Percentiles rank a stretch among this genome's conserved stretches.
These are phyloP conservation scores for Micrastur ruficollis DNA, from an alignment of 2,797 vertebrate species.

Conservation along the genomic window DNA sequence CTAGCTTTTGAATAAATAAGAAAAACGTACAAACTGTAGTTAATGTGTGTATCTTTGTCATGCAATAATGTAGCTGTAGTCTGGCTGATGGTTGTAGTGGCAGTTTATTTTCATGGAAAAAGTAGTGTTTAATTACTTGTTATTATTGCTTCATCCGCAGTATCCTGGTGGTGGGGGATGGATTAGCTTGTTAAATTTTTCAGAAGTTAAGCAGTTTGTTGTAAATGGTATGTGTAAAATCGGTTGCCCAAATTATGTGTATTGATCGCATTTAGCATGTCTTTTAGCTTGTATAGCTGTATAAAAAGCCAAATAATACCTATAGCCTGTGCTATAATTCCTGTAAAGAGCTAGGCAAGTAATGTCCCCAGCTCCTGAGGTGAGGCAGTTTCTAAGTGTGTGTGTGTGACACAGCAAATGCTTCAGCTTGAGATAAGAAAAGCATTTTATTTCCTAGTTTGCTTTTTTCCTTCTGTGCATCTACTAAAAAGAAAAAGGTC, in stretches of 20 bases:
- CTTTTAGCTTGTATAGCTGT: neutral
- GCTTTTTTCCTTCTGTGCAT: neutral
- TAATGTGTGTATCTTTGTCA: constrained; percentile 59
- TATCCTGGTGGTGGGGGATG: neutral
- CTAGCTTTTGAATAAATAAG: constrained; percentile 77
- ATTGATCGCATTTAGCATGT: neutral
- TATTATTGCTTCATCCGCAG: neutral
- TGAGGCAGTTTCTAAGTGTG: neutral
- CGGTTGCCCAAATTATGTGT: neutral
- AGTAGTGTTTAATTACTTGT: neutral
- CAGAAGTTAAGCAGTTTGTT: neutral
- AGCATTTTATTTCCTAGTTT: neutral
- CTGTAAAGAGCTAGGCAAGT: neutral
- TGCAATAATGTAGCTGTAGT: neutral
- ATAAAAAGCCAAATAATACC: neutral
- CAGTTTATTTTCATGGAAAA: neutral
- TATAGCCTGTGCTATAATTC: neutral
- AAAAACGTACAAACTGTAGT: constrained; percentile 57
- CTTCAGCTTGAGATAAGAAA: neutral
- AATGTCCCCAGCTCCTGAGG: neutral
- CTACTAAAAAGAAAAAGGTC: neutral
- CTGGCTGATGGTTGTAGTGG: neutral
- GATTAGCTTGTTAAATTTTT: neutral
- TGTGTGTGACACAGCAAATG: neutral
- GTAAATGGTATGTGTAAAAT: neutral